Percentiles rank a stretch among this genome's conserved stretches.
phyloP scores from a whole-genome alignment of 2,113 vertebrate genomes.

The Geococcyx californianus region DNA sequence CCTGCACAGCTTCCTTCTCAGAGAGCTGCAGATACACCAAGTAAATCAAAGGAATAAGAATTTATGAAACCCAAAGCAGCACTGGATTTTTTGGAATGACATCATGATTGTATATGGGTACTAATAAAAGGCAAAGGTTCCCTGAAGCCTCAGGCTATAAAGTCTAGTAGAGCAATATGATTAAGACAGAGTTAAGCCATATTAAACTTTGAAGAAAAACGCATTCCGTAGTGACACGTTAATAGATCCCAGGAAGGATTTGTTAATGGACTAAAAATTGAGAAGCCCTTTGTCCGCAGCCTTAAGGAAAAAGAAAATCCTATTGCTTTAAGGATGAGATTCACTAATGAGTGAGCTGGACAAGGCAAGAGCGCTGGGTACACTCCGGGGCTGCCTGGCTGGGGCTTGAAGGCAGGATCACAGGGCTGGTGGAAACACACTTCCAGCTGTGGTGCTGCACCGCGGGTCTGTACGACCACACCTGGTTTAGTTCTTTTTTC shows the following conservation, averaged over 20 bases:
- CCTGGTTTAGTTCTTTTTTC: neutral
- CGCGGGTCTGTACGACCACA: neutral
- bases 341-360: neutral
- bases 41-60: conserved; percentile 54
- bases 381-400: neutral
- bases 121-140: conserved; percentile 66
- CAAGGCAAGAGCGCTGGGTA: rapidly evolving
- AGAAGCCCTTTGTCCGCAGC: conserved; percentile 14
- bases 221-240: conserved; percentile 33
- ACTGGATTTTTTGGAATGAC: conserved; percentile 46
- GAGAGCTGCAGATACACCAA: neutral
- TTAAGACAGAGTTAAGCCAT: conserved; percentile 54
- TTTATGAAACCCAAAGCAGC: conserved; percentile 54
- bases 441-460: neutral
- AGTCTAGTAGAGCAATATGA: conserved; percentile 39
- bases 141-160: conserved; percentile 44
- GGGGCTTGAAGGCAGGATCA: neutral
- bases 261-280: conserved; percentile 49
- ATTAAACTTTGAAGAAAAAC: conserved; percentile 48
- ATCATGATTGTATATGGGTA: conserved; percentile 47
- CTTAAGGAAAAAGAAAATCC: neutral
- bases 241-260: conserved; percentile 56
- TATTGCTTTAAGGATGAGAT: neutral
- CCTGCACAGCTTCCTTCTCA: neutral
- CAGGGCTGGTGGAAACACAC: rapidly evolving